These are phyloP conservation scores for Scolopax rusticola DNA, from an alignment of 2,797 vertebrate species.

Conservation along the genomic window DNA sequence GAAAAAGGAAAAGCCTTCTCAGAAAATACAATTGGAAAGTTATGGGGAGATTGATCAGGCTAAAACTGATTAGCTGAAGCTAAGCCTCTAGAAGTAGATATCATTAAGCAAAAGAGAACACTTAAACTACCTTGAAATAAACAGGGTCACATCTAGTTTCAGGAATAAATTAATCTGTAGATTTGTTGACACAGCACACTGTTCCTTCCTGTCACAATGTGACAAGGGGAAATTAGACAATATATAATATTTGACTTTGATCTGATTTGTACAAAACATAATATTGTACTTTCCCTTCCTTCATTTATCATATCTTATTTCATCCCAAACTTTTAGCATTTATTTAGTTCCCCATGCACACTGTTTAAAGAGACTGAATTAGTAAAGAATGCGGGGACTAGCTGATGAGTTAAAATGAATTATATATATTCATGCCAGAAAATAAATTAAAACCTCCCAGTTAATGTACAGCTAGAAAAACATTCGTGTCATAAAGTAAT, in stretches of 20 bases:
- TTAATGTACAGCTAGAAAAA: conserved; percentile 3
- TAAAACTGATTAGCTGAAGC: neutral
- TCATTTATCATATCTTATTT: conserved; percentile 44
- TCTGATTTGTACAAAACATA: conserved; percentile 40
- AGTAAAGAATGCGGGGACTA: neutral
- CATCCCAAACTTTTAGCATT: neutral
- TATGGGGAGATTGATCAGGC: neutral
- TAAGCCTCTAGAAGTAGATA: neutral
- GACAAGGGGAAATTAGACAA: conserved; percentile 39
- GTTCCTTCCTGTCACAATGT: neutral
- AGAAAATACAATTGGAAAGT: neutral
- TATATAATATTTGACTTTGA: conserved; percentile 62
- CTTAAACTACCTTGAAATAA: conserved; percentile 33
- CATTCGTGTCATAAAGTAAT: neutral
- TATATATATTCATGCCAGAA: neutral
- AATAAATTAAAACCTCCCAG: conserved; percentile 9
- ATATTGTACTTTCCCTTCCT: neutral
- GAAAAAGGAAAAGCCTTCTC: neutral
- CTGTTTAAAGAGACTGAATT: neutral
- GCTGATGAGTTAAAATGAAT: conserved; percentile 3
- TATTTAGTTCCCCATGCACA: neutral
- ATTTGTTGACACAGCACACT: conserved; percentile 49
- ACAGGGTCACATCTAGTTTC: neutral
- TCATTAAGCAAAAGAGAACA: neutral
- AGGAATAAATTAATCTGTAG: conserved; percentile 27